phyloP scores from a whole-genome alignment of 2,113 vertebrate genomes.

The Andinoacara biseriatus region DNA sequence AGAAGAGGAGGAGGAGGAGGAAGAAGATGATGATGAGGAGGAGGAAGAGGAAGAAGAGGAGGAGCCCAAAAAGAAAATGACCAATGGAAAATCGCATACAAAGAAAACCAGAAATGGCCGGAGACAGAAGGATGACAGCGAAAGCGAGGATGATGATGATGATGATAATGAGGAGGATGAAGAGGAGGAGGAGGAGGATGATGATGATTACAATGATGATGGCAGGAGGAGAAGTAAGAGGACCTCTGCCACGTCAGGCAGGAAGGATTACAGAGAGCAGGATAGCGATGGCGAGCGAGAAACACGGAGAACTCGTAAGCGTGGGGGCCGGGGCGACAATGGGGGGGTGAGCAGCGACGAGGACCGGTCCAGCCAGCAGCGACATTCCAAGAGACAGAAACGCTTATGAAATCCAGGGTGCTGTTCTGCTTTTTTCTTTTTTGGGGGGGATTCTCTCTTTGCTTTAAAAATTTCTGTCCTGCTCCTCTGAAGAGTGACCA shows the following conservation, averaged over 20 bases:
- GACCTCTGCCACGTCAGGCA: conserved; percentile 52
- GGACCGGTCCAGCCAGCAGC: conserved; percentile 70
- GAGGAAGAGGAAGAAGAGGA: neutral
- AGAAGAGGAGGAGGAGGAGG: conserved; percentile 22
- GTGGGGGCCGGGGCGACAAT: conserved; percentile 1
- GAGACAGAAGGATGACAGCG: conserved; percentile 42
- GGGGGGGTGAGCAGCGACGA: conserved; percentile 69
- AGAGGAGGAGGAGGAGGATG: neutral
- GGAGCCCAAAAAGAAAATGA: conserved; percentile 61
- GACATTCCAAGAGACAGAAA: conserved; percentile 85
- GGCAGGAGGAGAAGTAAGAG: conserved; percentile 74
- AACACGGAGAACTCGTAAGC: conserved; percentile 70
- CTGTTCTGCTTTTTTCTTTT: neutral
- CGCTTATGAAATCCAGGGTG: conserved; percentile 71
- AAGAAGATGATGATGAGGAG: conserved; percentile 8
- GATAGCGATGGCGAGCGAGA: conserved; percentile 78
- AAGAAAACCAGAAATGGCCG: conserved; percentile 36
- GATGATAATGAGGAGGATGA: conserved; percentile 48
- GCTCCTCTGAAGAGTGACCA: conserved; percentile 40
- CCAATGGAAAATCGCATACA: conserved; percentile 69
- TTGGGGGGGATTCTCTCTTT: conserved; percentile 26
- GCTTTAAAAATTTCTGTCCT: conserved; percentile 55
- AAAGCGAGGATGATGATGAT: conserved; percentile 57
- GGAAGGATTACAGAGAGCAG: conserved; percentile 79
- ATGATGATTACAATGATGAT: conserved; percentile 22